These are phyloP conservation scores for Drosophila chauvacae DNA, from an alignment of 1,140 invertebrate species.

Conservation along the genomic window DNA sequence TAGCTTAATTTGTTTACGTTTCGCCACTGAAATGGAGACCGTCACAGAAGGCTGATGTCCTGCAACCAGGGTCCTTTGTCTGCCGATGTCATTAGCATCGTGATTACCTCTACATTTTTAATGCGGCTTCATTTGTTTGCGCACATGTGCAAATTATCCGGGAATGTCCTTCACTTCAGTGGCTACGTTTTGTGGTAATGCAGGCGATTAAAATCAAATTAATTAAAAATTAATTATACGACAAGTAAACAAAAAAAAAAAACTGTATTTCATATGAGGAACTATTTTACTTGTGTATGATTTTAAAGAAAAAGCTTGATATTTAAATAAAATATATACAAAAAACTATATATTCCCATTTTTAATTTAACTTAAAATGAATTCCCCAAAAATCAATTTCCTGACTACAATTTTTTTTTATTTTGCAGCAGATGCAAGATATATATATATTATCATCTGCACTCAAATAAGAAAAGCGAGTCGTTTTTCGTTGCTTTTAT, in stretches of 20 bases:
- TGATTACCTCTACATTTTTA: slow-evolving; percentile 69
- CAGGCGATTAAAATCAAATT: slow-evolving; percentile 72
- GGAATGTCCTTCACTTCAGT: slow-evolving; percentile 16
- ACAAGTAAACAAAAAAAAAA: slow-evolving; percentile 18
- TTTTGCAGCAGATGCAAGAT: not conserved
- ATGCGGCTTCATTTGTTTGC: slow-evolving; percentile 66
- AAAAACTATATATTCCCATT: too few species aligned
- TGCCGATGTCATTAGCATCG: slow-evolving; percentile 47
- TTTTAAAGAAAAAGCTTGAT: not conserved
- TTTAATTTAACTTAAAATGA: not conserved
- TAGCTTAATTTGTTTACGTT: slow-evolving; percentile 64
- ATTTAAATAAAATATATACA: not conserved
- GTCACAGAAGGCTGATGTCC: slow-evolving; percentile 3
- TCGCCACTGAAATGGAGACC: slow-evolving; percentile 20
- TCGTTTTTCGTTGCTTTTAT: slow-evolving; percentile 12
- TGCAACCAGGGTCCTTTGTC: slow-evolving; percentile 16
- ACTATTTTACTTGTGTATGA: not conserved
- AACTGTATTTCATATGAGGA: too few species aligned
- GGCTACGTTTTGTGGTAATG: slow-evolving; percentile 19
- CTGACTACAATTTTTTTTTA: not conserved
- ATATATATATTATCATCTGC: not conserved
- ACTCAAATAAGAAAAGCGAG: too few species aligned
- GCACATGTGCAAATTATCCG: slow-evolving; percentile 55
- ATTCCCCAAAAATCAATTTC: not conserved
- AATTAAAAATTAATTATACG: slow-evolving; percentile 66